Percentiles rank a stretch among this genome's conserved stretches.
These are phyloP conservation scores for Prorops nasuta DNA, from an alignment of 1,140 invertebrate species.

Conservation along the genomic window DNA sequence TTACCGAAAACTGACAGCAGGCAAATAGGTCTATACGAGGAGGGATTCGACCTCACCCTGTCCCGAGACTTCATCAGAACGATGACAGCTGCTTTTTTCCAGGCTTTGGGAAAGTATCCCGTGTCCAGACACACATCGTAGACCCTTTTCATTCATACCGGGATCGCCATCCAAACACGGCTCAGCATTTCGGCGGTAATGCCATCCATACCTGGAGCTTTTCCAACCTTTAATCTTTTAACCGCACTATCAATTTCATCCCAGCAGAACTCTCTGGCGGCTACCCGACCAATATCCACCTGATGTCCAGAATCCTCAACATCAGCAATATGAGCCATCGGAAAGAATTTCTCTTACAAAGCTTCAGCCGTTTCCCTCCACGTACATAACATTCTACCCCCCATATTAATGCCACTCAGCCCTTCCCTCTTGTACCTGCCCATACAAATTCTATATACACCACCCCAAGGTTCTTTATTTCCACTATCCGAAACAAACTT, in stretches of 20 bases:
- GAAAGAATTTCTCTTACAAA: not conserved
- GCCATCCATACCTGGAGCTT: constrained; percentile 1
- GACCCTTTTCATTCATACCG: not conserved
- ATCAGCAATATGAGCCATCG: not conserved
- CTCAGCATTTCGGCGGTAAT: constrained; percentile 1
- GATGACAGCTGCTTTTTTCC: constrained; percentile 20
- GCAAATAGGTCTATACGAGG: constrained; percentile 30
- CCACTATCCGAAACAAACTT: not conserved
- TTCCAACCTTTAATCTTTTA: not conserved
- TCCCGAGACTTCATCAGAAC: constrained; percentile 17
- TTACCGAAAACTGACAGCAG: constrained; percentile 25
- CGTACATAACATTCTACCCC: not conserved
- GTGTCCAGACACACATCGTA: constrained; percentile 8
- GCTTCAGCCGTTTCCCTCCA: not conserved
- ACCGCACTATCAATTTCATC: not conserved
- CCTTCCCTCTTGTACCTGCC: not conserved
- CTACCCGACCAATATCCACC: not conserved
- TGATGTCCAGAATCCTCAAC: not conserved
- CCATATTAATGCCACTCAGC: not conserved
- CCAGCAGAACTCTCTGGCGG: not conserved
- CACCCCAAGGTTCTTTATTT: not conserved
- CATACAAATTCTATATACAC: not conserved
- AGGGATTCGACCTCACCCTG: constrained; percentile 11
- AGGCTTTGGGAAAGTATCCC: constrained; percentile 17
- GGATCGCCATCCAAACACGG: not conserved